Evolutionary conservation across 1,140 invertebrate species (phyloP), one percentile per base, ranked within the genome.

Genomic region (Aphis craccivora): DNA sequence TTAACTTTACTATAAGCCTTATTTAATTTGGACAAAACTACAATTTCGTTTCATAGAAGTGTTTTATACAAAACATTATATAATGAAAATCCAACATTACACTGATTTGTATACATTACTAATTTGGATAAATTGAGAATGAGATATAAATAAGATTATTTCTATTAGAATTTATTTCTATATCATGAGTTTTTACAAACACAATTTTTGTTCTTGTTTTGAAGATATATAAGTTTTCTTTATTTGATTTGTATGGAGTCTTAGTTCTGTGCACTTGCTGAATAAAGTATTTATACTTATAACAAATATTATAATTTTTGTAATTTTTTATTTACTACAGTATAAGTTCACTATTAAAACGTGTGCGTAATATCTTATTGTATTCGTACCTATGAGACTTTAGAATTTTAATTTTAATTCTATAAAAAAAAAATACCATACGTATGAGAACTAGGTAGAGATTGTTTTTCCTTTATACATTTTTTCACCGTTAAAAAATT

Each of bases 401-500:
- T 23, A n/a, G 20, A 88, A 89, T 89, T 76, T 14, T 18, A 76
- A 76, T 76, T 76, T 14, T 76, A 76, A n/a, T 76, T 40, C n/a
- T 89, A 55, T 89, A 37, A 89, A 89, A 35, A 23, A 51, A 35
- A 89, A 53, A 55, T 51, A 8, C 23, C 35, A 37, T 25, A 40
- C 3, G 88, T 35, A 89, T 89, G 88, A 89, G 88, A 89, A 89
- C n/a, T 35, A 35, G 37, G 37, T 40, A 40, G 51, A 14, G 88
- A 89, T 53, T 89, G 25, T 89, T 55, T 53, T 89, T 89, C 37
- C 23, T 25, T 89, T 92, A 35, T 92, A 83, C 20, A 35, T 92
- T 90, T 76, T 91, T 92, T 83, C 55, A 35, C 43, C 20, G 91
- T 92, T 83, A 92, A 92, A 92, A 91, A 92, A 81, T 81, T 92